Base-by-base conservation (phyloP, 2,888 invertebrate species). In the Nephrotoma flavescens region DNA sequence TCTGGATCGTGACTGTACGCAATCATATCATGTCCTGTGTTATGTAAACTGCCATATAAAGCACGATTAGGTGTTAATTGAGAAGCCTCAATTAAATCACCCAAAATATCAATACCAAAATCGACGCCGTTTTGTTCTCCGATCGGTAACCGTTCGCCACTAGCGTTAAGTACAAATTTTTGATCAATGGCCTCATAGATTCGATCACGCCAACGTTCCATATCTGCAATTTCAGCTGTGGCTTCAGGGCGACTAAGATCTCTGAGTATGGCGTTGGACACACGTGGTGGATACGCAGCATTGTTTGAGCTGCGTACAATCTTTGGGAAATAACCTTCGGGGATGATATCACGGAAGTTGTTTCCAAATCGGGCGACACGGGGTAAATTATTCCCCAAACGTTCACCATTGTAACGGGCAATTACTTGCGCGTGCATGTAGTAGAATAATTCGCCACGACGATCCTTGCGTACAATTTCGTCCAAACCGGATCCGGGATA, bases 1-100 rank as follows among this genome's bases (percentile, higher is more conserved):
- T 96, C 96, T 0, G 97, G 97, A 91, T 97, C 97, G 90, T 97
- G 97, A 6, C 94, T 92, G 89, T 94, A 95, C 0, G 96, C 94
- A 88, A 97, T 94, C 89, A 95, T 92, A 31, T 95, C 94, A 89
- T 97, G 97, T 0, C 96, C 97, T 92, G 95, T 93, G 91, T 97
- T 97, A 91, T 97, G 97, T 84, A 96, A 89, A 90, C 96, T 95
- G 0, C 97, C 97, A 90, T 96, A 96, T 89, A 94, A 93, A 83
- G 92, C 92, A 0, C 92, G 91, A 91, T 96, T 96, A 6, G 93
- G 92, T 41, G 96, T 95, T 44, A 96, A 90, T 84, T 93, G 92
- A 71, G 94, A 94, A 0, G 95, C 93, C 91, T 97, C 97, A 89
- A 97, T 92, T 87, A 97, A 92, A 91, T 97, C 95, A 41, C 96